phyloP scores from a whole-genome alignment of 2,113 vertebrate species.

The Oceanites oceanicus region DNA sequence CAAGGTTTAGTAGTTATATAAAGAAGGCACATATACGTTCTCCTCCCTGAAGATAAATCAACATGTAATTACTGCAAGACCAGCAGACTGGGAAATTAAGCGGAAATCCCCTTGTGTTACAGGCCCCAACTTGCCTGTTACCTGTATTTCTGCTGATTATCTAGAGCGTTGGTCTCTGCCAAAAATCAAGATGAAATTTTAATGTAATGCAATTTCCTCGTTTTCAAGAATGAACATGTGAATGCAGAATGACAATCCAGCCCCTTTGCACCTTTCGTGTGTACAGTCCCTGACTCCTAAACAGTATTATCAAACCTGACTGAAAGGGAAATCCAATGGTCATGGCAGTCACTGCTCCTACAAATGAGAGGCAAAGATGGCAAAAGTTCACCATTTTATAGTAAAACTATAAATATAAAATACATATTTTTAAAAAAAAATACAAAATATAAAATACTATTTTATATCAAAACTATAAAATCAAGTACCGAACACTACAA shows the following conservation, averaged over 20 bases:
- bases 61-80: not conserved
- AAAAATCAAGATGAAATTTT: constrained; percentile 32
- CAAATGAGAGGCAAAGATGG: not conserved
- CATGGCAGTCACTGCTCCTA: not conserved
- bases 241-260: not conserved
- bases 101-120: constrained; percentile 37
- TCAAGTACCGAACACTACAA: not conserved
- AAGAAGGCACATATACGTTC: not conserved
- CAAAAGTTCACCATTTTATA: not conserved
- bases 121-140: constrained; percentile 42
- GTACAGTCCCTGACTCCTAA: not conserved
- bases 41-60: constrained; percentile 46
- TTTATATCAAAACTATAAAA: not conserved
- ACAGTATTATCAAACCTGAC: not conserved
- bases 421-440: not conserved
- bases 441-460: not conserved
- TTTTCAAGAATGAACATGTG: constrained; percentile 50
- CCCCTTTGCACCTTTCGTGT: not conserved
- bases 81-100: constrained; percentile 38
- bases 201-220: not conserved
- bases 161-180: not conserved
- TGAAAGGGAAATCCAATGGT: not conserved
- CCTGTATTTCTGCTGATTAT: constrained; percentile 11
- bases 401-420: not conserved
- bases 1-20: not conserved